Conservation (phyloP, 2,113 vertebrate species). For the Malurus cyaneus region DNA sequence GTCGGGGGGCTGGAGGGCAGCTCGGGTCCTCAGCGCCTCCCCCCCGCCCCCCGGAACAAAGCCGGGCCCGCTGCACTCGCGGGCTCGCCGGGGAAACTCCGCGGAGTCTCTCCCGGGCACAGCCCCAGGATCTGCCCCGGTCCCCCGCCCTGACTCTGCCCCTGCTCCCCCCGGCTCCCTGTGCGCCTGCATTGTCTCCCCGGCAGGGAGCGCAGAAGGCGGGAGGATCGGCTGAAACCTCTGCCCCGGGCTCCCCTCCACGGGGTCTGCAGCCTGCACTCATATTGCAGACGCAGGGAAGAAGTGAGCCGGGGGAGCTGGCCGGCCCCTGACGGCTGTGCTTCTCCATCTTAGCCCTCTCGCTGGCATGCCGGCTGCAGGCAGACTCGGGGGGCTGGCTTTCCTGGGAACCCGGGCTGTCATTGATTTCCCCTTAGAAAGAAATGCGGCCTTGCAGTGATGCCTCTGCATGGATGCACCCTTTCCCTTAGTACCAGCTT, state of each 20-base stretch:
- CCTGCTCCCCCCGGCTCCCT: neutral
- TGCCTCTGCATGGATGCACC: neutral
- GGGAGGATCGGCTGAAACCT: neutral
- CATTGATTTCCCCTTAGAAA: neutral
- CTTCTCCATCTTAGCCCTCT: neutral
- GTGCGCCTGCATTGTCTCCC: neutral
- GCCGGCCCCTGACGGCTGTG: neutral
- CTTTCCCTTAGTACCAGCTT: neutral
- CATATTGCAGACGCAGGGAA: fast-evolving
- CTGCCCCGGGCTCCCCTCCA: neutral
- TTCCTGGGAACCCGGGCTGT: neutral
- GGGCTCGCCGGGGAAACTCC: neutral
- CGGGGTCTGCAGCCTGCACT: neutral
- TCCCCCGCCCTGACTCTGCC: neutral
- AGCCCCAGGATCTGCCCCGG: neutral
- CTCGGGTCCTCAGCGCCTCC: neutral
- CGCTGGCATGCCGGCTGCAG: neutral
- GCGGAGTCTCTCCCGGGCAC: neutral
- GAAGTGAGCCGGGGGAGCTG: neutral
- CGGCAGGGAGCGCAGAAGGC: neutral
- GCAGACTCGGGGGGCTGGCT: neutral
- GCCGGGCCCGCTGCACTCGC: neutral
- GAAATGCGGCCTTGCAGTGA: neutral
- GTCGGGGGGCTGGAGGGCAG: neutral
- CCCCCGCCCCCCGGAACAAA: neutral